These are phyloP conservation scores for Megalops atlanticus DNA, from an alignment of 2,113 vertebrate species.

Conservation along the genomic window DNA sequence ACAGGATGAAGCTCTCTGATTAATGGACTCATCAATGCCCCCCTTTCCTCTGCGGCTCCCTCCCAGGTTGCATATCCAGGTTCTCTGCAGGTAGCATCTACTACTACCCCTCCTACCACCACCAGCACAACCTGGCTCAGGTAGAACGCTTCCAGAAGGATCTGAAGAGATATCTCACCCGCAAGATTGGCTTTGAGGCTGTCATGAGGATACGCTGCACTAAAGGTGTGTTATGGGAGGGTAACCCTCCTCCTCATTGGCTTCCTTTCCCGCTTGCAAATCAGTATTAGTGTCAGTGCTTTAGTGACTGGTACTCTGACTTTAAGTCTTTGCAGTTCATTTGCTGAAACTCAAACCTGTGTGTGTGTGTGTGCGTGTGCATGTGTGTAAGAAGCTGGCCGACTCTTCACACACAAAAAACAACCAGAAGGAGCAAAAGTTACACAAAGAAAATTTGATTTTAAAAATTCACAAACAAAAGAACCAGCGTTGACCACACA, in stretches of 20 bases:
- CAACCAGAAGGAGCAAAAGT: no score
- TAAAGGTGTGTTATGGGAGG: constrained; percentile 75
- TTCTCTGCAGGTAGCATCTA: constrained; percentile 92
- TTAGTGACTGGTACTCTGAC: no score
- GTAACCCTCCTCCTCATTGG: not conserved
- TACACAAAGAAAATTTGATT: no score
- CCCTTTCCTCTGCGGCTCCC: constrained; percentile 14
- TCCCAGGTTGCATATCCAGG: constrained; percentile 91
- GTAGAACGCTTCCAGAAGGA: constrained; percentile 90
- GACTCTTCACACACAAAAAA: no score
- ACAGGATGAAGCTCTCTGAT: not conserved
- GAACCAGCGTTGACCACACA: no score
- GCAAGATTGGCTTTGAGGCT: constrained; percentile 96
- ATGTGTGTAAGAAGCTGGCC: no score
- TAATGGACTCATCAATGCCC: not conserved
- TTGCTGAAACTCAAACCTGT: not conserved
- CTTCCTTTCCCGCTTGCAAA: not conserved
- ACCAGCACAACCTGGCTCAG: constrained; percentile 87
- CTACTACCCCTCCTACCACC: constrained; percentile 92
- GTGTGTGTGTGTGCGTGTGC: no score
- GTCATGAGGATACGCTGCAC: constrained; percentile 98
- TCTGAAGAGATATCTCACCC: constrained; percentile 88
- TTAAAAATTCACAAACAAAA: no score
- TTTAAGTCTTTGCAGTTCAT: not conserved
- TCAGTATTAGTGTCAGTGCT: no score